Base-by-base conservation (phyloP, 2,888 invertebrate species). In the Alentia gelatinosa region DNA sequence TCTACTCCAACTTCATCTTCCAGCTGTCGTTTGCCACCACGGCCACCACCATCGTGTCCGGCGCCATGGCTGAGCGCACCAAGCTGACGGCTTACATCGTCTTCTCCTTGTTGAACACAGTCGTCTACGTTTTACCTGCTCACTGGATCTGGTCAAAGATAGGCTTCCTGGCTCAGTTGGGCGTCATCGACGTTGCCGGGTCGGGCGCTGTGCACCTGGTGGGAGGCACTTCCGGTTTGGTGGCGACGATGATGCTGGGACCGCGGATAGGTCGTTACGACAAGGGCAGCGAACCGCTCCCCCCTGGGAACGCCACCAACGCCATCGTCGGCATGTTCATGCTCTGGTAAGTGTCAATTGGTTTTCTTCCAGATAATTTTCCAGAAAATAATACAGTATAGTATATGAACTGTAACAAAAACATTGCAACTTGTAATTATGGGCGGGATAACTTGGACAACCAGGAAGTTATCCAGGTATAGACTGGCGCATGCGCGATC, bases 1-100 rank as follows among this genome's bases (percentile, higher is more conserved):
- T 98, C 86, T 98, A 98, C 95, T 98, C 98, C 0, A 98, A 98
- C 0, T 98, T 98, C 79, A 90, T 91, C 63, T 91, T 91, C 50
- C 94, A 94, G 83, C 74, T 92, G 56, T 91, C 92, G 9, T 92
- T 92, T 75, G 91, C 92, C 12, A 92, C 92, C 40, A 92, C 92
- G 5, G 92, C 92, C 7, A 91, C 91, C 9, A 92, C 92, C 19
- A 91, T 90, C 56, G 56, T 91, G 74, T 50, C 91, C 3, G 94
- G 95, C 0, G 95, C 95, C 40, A 95, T 95, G 95, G 95, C 95
- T 7, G 95, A 95, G 90, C 91, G 95, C 75, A 95, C 95, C 12
- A 94, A 94, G 89, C 93, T 95, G n/a, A 92, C 91, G 0, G 93
- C 95, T 23, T 95, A 95, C 91, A 94, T 95, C 26, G 40, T 95